Base-by-base conservation (phyloP, 1,140 invertebrate genomes). In the Lysiphlebus fabarum region DNA sequence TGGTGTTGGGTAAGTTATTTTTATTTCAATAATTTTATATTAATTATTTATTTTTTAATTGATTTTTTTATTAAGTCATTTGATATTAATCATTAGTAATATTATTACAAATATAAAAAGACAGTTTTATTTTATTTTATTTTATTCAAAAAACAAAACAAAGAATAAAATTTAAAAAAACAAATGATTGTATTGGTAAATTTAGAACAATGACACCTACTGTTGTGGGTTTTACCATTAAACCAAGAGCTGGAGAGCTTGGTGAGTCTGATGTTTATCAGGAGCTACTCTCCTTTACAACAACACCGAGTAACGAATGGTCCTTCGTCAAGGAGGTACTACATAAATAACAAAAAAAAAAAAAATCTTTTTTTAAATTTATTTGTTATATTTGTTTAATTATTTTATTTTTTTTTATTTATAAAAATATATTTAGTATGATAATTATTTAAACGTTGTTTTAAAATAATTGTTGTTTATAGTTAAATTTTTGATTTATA, bases 261-360 rank as follows among this genome's bases (percentile, higher is more conserved):
- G 77, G 71, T 72, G 77, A 80, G 57, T 76, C 76, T 50, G 69
- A 76, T 73, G 75, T 79, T 70, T 79, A 80, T 74, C 75, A 78
- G 49, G 77, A 79, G 72, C 77, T 80, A 66, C 75, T 80, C 65
- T 79, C 75, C 70, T 79, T 80, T 71, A 77, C 77, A 40, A 74
- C 73, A 62, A 77, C 76, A 69, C 70, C 74, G 70, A 75, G 71
- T 64, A 71, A 69, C 67, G 73, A 76, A 66, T 78, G 77, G 76
- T 70, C 73, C 71, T 76, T 70, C 62, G 63, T 66, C 54, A 71
- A 77, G 72, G 73, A 78, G 76, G 77, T 71, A 74, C 53, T 26
- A 26, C 17, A 26, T 26, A 26, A 26, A 2, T 26, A 26, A 26
- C 17, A 26, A 26, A 26, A 26, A 1, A 26, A 26, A 26, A 26